Conservation (phyloP, 2,888 invertebrate species). For the Lathronympha strigana region DNA sequence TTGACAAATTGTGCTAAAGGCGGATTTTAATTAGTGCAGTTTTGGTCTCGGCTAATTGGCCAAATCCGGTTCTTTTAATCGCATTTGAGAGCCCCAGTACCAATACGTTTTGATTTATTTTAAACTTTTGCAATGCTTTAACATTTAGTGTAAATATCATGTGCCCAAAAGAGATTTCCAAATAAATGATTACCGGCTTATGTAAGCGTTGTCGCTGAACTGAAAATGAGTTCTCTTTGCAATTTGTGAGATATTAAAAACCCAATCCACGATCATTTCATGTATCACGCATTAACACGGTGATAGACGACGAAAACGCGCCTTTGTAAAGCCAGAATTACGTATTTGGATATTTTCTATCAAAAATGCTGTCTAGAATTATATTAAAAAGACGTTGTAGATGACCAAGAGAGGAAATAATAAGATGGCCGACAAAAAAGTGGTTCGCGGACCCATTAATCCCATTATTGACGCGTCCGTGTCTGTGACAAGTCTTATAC, state of each 20-base stretch:
- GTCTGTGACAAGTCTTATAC: no score
- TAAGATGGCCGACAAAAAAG: no score
- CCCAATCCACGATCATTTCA: no score
- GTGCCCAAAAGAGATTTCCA: constrained; percentile 7
- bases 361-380: no score
- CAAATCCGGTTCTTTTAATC: constrained; percentile 53
- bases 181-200: background rate
- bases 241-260: background rate
- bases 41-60: constrained; percentile 60
- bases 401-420: no score
- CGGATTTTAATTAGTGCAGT: constrained; percentile 52
- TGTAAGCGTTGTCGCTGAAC: background rate
- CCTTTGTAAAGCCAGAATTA: no score
- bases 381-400: no score
- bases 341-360: no score
- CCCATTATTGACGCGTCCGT: no score
- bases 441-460: no score
- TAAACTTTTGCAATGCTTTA: constrained; percentile 28
- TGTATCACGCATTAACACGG: no score
- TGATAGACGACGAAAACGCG: no score
- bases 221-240: background rate
- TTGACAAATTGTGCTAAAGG: constrained; percentile 50
- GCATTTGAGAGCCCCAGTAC: constrained; percentile 22
- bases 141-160: constrained; percentile 13
- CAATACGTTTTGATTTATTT: constrained; percentile 31